phyloP scores from a whole-genome alignment of 2,113 vertebrate species.

The Cyprinodon variegatus region DNA sequence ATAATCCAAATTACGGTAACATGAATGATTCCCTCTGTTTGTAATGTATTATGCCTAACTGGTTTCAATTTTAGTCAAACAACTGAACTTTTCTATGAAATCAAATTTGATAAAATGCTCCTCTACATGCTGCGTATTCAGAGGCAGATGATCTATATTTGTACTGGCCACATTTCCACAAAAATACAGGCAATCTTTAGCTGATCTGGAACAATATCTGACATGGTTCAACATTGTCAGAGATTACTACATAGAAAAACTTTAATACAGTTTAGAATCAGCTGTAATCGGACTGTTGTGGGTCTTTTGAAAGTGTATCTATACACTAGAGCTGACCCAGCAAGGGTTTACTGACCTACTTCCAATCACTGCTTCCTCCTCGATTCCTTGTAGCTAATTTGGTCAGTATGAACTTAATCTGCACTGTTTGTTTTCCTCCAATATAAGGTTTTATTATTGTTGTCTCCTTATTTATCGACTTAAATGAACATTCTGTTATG shows the following conservation, averaged over 20 bases:
- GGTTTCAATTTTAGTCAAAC: too few relatives aligned
- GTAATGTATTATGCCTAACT: too few relatives aligned
- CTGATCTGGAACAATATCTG: background rate
- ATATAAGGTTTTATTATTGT: constrained; percentile 58
- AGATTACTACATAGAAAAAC: constrained; percentile 7
- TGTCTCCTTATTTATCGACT: constrained; percentile 57
- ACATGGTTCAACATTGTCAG: background rate
- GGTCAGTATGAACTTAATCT: constrained; percentile 75
- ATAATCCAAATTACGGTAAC: background rate
- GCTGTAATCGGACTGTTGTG: constrained; percentile 49
- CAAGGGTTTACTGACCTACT: constrained; percentile 60
- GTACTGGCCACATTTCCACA: background rate
- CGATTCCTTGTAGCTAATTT: constrained; percentile 61
- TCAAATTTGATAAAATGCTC: background rate
- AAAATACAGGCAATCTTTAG: background rate
- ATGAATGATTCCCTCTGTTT: background rate
- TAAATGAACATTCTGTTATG: constrained; percentile 71
- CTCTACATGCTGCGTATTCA: background rate
- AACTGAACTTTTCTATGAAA: background rate
- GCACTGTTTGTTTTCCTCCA: constrained; percentile 64
- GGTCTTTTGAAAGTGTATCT: constrained; percentile 59
- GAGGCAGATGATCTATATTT: background rate
- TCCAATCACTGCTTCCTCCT: constrained; percentile 40
- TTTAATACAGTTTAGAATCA: constrained; percentile 31
- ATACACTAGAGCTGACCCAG: constrained; percentile 52